phyloP scores from a whole-genome alignment of 2,888 invertebrate genomes.

The Agrilus cyanescens region DNA sequence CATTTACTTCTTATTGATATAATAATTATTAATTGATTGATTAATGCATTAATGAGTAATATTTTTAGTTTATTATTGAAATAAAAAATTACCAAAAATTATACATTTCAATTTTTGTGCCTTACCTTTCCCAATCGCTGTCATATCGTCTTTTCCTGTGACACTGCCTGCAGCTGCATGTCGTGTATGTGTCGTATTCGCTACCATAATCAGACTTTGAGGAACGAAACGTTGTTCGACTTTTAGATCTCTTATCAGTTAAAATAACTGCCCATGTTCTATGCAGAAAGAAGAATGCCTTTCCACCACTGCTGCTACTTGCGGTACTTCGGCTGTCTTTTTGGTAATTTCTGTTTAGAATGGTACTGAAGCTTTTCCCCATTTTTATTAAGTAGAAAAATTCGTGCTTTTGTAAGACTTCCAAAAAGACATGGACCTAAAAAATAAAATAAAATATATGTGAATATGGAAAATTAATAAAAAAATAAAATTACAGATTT shows the following conservation, averaged over 20 bases:
- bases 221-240: conserved; percentile 11
- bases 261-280: conserved; percentile 31
- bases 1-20: no score
- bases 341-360: conserved; percentile 8
- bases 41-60: no score
- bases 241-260: conserved; percentile 23
- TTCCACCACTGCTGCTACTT: conserved; percentile 15
- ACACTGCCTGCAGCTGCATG: conserved; percentile 31
- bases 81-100: no score
- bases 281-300: conserved; percentile 28
- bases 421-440: no score
- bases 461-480: no score
- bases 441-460: no score
- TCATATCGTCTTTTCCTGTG: conserved; percentile 24
- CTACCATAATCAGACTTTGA: conserved; percentile 11
- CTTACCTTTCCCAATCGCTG: conserved; percentile 18
- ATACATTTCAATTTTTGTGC: neutral
- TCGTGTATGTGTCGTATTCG: conserved; percentile 27
- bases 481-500: no score
- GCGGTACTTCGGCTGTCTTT: conserved; percentile 7
- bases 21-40: no score
- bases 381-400: neutral
- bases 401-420: no score
- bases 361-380: conserved; percentile 13
- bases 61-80: no score